A percentile compares a stretch with the other conserved stretches of the same genome.
Evolutionary conservation across 2,797 vertebrate genomes (phyloP).

Genomic region (Thunnus albacares): DNA sequence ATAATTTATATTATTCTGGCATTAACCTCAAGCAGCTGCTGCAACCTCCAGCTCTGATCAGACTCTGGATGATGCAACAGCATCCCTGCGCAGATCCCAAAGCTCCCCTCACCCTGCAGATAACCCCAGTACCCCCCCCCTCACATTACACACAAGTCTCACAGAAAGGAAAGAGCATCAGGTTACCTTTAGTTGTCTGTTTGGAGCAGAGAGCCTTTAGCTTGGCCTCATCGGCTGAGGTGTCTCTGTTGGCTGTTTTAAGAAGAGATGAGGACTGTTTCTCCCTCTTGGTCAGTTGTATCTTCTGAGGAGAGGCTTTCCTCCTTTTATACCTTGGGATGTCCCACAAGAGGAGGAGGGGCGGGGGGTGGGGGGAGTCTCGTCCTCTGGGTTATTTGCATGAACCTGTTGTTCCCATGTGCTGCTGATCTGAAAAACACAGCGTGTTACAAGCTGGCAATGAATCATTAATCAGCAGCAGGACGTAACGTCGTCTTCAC

Average conservation of each 20-base stretch:
- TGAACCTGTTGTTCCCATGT: slow-evolving; percentile 45
- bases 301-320: slow-evolving; percentile 25
- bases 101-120: background rate
- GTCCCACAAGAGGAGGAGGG: slow-evolving; percentile 31
- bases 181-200: slow-evolving; percentile 63
- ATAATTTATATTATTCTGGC: background rate
- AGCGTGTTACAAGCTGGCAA: slow-evolving; percentile 16
- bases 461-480: slow-evolving; percentile 73
- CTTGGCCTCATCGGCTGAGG: slow-evolving; percentile 60
- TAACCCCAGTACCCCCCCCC: background rate
- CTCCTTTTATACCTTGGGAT: slow-evolving; percentile 74
- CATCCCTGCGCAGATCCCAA: background rate
- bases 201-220: slow-evolving; percentile 41
- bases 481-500: slow-evolving; percentile 28
- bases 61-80: slow-evolving; percentile 24
- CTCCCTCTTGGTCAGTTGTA: slow-evolving; percentile 37
- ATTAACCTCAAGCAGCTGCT: background rate
- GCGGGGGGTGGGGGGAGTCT: background rate
- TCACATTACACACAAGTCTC: background rate
- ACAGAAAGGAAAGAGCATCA: slow-evolving; percentile 8
- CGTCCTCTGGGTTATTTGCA: slow-evolving; percentile 35
- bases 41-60: background rate
- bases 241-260: slow-evolving; percentile 18
- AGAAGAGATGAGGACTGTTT: slow-evolving; percentile 30
- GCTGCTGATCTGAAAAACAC: slow-evolving; percentile 49